A percentile compares a stretch with the other conserved stretches of the same genome.
Conservation (phyloP, 1,140 invertebrate genomes). For the Delia radicum region DNA sequence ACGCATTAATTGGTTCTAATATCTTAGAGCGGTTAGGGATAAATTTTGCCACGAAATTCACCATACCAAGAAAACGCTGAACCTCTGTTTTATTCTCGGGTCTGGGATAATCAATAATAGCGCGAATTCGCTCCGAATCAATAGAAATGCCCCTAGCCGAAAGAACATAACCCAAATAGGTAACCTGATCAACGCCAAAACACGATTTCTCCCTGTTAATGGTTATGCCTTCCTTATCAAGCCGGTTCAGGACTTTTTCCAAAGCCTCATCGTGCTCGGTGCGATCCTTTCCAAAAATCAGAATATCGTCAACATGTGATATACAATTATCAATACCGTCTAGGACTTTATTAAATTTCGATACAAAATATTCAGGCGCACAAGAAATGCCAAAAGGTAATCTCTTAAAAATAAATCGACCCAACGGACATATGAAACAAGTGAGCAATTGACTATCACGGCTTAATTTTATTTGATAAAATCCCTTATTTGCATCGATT, state of each 20-base stretch:
- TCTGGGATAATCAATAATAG: constrained; percentile 35
- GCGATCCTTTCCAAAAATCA: background rate
- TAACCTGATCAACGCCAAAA: background rate
- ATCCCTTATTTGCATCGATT: background rate
- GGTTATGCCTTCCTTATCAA: background rate
- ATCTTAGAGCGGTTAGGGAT: background rate
- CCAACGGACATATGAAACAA: background rate
- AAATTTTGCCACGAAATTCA: constrained; percentile 25
- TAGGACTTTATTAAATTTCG: too few species aligned
- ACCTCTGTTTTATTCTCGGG: constrained; percentile 28
- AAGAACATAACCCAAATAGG: background rate
- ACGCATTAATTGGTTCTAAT: background rate
- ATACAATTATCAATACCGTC: too few species aligned
- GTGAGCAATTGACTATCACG: background rate
- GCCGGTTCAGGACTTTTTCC: background rate
- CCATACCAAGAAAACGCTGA: background rate
- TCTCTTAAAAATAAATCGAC: background rate
- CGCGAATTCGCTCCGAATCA: constrained; percentile 40
- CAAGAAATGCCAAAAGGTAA: constrained; percentile 29
- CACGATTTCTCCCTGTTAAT: background rate
- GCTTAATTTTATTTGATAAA: background rate
- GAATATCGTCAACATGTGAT: too few species aligned
- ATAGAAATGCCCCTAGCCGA: constrained; percentile 36
- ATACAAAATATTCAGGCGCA: background rate
- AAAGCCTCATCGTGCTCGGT: background rate